Conservation (phyloP, 1,140 invertebrate species). For the Zaprionus ornatus region DNA sequence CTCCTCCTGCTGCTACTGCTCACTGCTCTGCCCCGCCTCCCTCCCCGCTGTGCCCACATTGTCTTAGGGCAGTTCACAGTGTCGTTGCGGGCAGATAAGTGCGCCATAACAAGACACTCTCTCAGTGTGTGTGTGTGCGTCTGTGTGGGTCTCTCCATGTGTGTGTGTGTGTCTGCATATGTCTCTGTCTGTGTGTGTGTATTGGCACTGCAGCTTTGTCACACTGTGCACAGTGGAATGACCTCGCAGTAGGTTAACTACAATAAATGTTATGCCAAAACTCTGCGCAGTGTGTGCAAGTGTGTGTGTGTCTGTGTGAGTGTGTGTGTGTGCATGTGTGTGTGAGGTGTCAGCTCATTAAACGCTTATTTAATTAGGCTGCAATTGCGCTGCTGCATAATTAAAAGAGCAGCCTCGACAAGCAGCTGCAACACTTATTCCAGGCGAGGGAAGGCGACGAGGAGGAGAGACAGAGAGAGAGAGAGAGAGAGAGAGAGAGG, state of each 20-base stretch:
- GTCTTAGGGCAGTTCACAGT: not conserved
- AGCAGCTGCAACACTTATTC: not conserved
- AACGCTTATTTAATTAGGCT: slow-evolving; percentile 46
- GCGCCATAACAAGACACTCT: not conserved
- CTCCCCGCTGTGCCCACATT: not conserved
- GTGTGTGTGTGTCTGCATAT: not conserved
- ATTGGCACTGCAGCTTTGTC: slow-evolving; percentile 25
- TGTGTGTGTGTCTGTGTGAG: not conserved
- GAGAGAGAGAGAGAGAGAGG: too few species aligned
- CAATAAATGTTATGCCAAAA: slow-evolving; percentile 47
- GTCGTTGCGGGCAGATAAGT: not conserved
- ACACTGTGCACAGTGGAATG: slow-evolving; percentile 71
- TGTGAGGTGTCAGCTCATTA: slow-evolving; percentile 30
- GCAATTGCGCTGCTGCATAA: slow-evolving; percentile 42
- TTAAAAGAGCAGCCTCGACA: slow-evolving; percentile 35
- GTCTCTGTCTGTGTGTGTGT: slow-evolving; percentile 22
- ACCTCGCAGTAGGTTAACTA: slow-evolving; percentile 79
- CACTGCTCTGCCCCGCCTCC: too few species aligned
- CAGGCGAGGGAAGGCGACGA: not conserved
- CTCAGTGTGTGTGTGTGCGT: not conserved
- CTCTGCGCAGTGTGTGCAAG: slow-evolving; percentile 13
- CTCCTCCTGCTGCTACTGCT: not conserved
- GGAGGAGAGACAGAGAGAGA: too few species aligned
- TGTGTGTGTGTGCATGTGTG: not conserved
- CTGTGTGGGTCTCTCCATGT: not conserved